Conservation (phyloP, 2,888 invertebrate genomes). For the Exephanes ischioxanthus region DNA sequence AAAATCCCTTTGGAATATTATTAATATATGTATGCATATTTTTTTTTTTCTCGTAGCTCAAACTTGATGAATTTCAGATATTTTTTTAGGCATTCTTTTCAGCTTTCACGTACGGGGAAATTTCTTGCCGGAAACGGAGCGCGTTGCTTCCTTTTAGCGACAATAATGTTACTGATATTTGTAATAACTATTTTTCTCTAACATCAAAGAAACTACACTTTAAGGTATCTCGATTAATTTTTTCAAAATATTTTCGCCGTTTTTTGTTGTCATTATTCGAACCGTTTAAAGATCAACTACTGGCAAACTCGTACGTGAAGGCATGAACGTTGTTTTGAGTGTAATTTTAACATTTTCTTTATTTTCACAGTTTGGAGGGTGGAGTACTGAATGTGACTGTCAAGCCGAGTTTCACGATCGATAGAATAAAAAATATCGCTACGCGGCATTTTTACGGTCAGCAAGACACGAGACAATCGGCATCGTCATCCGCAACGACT, state of each 20-base stretch:
- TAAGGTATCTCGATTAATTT: not conserved
- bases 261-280: not conserved
- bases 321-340: not conserved
- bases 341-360: not conserved
- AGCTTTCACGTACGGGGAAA: not conserved
- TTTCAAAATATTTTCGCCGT: not conserved
- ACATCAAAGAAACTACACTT: too few relatives aligned
- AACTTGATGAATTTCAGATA: not conserved
- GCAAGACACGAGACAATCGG: conserved; percentile 56
- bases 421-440: conserved; percentile 79
- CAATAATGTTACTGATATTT: not conserved
- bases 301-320: not conserved
- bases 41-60: not conserved
- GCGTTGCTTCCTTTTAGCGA: not conserved
- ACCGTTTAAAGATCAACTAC: not conserved
- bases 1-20: conserved; percentile 27
- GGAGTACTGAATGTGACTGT: conserved; percentile 74
- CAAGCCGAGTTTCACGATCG: conserved; percentile 78
- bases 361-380: conserved; percentile 78
- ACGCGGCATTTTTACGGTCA: conserved; percentile 80
- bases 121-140: not conserved
- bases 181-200: not conserved
- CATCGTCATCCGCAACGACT: conserved; percentile 70
- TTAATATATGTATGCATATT: not conserved
- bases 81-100: not conserved